Evolutionary conservation across 2,797 vertebrate genomes (phyloP).

Genomic region (Brachymystax lenok): DNA sequence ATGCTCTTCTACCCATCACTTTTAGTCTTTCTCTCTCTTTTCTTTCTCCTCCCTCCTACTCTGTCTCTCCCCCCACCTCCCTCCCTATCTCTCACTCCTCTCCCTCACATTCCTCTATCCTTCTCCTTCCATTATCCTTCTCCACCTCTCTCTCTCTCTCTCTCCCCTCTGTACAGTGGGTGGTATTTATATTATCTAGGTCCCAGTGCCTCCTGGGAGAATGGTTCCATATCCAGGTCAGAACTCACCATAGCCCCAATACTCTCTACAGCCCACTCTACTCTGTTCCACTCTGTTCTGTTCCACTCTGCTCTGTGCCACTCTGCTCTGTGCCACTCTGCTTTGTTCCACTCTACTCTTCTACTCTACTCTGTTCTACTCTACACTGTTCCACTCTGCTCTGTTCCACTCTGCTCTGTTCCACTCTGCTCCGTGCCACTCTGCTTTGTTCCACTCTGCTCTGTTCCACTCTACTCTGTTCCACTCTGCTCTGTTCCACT

Average conservation of each 20-base stretch:
- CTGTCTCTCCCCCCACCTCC: no score
- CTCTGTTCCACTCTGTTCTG: slow-evolving; percentile 20
- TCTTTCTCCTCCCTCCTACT: no score
- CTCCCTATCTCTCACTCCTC: no score
- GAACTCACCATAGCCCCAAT: slow-evolving; percentile 40
- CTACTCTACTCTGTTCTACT: no score
- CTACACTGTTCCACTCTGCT: no score
- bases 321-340: slow-evolving; percentile 37
- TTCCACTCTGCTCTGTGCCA: slow-evolving; percentile 1
- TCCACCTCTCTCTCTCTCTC: slow-evolving; percentile 8
- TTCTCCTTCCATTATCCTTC: slow-evolving; percentile 7
- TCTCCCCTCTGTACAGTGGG: slow-evolving; percentile 59
- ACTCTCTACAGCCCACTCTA: slow-evolving; percentile 44
- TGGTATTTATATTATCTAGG: slow-evolving; percentile 86
- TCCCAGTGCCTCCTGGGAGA: slow-evolving; percentile 81
- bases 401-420: no score
- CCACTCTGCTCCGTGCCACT: no score
- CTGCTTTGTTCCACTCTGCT: no score
- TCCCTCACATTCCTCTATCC: background rate
- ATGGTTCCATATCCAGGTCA: slow-evolving; percentile 75
- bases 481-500: no score
- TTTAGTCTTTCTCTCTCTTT: no score
- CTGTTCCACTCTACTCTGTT: no score
- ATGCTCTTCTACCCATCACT: background rate
- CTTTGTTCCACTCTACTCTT: no score